phyloP scores from a whole-genome alignment of 2,888 invertebrate genomes.

The Hartigia nigra region DNA sequence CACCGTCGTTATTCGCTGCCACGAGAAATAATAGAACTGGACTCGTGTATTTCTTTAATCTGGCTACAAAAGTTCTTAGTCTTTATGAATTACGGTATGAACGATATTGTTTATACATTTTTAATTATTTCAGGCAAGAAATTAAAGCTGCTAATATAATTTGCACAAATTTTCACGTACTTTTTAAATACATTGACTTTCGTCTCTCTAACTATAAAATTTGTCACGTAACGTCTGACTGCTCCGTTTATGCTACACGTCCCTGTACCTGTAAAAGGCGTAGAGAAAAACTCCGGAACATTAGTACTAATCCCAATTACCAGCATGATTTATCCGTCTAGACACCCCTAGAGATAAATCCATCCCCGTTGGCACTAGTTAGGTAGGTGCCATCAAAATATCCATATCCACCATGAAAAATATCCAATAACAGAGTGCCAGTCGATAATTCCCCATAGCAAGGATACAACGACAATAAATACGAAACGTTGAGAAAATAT shows the following conservation, averaged over 20 bases:
- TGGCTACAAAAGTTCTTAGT: neutral
- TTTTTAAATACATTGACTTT: neutral
- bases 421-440: neutral
- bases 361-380: neutral
- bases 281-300: neutral
- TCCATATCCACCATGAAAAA: neutral
- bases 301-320: neutral
- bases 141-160: neutral
- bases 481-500: neutral
- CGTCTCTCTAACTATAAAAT: neutral
- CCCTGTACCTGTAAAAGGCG: neutral
- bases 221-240: neutral
- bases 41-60: neutral
- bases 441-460: neutral
- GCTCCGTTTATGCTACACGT: neutral
- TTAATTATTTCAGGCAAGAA: neutral
- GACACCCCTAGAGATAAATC: neutral
- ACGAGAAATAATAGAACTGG: neutral
- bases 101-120: neutral
- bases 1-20: neutral
- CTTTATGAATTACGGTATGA: neutral
- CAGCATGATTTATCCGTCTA: neutral
- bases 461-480: neutral
- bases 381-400: neutral
- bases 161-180: neutral